Conservation (phyloP, 2,113 vertebrate species). For the Rhipidura dahli region DNA sequence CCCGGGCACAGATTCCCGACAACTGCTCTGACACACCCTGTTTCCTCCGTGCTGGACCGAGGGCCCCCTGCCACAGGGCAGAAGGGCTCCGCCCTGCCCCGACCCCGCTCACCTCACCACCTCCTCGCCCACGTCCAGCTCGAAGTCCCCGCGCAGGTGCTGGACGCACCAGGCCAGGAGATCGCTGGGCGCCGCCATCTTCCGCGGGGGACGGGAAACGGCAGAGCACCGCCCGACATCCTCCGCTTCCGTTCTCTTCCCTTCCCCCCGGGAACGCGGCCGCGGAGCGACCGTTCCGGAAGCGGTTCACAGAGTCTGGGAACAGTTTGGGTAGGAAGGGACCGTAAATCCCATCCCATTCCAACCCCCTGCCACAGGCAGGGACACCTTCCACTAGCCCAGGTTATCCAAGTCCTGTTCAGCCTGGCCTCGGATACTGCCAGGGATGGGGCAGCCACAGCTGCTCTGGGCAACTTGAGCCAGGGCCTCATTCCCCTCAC, state of each 20-base stretch:
- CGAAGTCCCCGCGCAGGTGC: constrained; percentile 81
- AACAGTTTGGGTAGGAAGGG: neutral
- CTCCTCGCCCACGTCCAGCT: constrained; percentile 88
- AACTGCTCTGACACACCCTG: neutral
- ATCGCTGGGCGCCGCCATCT: constrained; percentile 53
- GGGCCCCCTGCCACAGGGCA: neutral
- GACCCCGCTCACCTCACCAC: constrained; percentile 82
- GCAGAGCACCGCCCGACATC: neutral
- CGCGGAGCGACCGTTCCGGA: neutral
- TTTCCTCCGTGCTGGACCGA: accelerated
- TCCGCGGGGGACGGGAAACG: constrained; percentile 20
- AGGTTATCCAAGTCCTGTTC: neutral
- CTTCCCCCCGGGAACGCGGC: neutral
- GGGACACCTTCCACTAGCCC: neutral
- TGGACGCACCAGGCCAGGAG: constrained; percentile 84
- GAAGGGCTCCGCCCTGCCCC: accelerated
- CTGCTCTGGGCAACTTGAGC: accelerated
- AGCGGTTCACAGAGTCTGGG: neutral
- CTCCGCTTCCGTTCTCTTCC: neutral
- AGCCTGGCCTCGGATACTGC: neutral
- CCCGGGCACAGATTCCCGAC: neutral
- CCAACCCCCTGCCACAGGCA: neutral
- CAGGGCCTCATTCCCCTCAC: accelerated
- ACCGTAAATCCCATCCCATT: neutral
- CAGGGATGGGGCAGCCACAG: neutral